Conservation (phyloP, 2,888 invertebrate species). For the Hybos culiciformis region DNA sequence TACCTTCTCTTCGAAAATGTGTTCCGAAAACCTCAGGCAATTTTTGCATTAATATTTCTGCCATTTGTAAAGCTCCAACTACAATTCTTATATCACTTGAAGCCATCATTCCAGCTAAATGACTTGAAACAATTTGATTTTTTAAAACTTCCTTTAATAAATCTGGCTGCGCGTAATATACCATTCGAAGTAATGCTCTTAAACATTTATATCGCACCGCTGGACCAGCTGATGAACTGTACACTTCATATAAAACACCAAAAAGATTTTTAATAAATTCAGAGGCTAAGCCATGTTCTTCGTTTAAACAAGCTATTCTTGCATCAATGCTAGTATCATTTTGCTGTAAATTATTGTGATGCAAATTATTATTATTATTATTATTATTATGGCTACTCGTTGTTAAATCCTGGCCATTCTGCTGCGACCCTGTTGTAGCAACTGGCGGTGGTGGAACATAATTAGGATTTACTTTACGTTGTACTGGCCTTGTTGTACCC, state of each 20-base stretch:
- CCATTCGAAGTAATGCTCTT: conserved; percentile 88
- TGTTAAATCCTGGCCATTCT: conserved; percentile 25
- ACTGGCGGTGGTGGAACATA: conserved; percentile 27
- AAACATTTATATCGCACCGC: conserved; percentile 95
- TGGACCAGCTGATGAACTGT: conserved; percentile 95
- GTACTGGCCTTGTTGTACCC: conserved; percentile 84
- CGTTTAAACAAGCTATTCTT: conserved; percentile 52
- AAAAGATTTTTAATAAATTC: conserved; percentile 69
- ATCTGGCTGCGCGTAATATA: conserved; percentile 83
- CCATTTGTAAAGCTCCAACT: conserved; percentile 93
- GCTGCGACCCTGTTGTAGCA: background rate
- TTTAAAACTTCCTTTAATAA: conserved; percentile 62
- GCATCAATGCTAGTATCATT: conserved; percentile 40
- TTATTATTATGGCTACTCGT: conserved; percentile 12
- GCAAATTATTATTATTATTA: background rate
- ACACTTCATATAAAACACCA: conserved; percentile 93
- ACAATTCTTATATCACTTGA: conserved; percentile 93
- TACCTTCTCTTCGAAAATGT: conserved; percentile 84
- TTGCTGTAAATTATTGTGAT: background rate
- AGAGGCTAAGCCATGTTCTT: conserved; percentile 55
- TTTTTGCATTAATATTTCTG: conserved; percentile 92
- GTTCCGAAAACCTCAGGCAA: conserved; percentile 88
- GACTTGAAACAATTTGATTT: conserved; percentile 75
- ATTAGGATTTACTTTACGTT: conserved; percentile 59
- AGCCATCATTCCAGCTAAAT: conserved; percentile 97